These are phyloP conservation scores for Hycleus cichorii DNA, from an alignment of 1,140 invertebrate species.

Conservation along the genomic window DNA sequence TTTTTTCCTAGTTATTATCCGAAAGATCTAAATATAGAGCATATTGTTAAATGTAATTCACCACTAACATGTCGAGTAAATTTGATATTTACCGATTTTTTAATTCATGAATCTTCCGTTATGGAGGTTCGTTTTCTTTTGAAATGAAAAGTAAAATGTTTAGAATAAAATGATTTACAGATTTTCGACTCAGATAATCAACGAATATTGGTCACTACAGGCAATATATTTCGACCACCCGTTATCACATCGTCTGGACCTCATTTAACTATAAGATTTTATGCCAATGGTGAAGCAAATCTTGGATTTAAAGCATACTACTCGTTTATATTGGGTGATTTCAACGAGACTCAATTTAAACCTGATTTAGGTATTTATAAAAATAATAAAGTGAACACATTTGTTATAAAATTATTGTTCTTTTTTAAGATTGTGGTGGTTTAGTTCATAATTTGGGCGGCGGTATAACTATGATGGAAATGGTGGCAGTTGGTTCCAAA, in stretches of 20 bases:
- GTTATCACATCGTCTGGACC: conserved; percentile 59
- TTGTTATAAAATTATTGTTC: no score
- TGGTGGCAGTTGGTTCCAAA: conserved; percentile 54
- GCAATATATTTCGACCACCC: conserved; percentile 60
- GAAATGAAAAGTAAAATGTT: conserved; percentile 1
- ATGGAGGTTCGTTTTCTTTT: conserved; percentile 49
- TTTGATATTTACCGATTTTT: conserved; percentile 63
- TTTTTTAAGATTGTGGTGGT: conserved; percentile 57
- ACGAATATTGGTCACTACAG: conserved; percentile 58
- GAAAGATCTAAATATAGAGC: conserved; percentile 59
- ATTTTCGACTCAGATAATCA: conserved; percentile 65
- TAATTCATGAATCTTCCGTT: conserved; percentile 57
- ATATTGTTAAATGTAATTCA: conserved; percentile 52
- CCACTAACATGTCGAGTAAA: conserved; percentile 51
- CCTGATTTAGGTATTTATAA: conserved; percentile 48
- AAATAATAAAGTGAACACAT: no score
- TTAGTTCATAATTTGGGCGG: conserved; percentile 65
- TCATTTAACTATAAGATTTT: conserved; percentile 57
- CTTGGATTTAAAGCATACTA: conserved; percentile 63
- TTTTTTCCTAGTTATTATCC: conserved; percentile 66
- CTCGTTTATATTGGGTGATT: conserved; percentile 51
- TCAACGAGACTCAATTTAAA: conserved; percentile 47
- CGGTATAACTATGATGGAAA: conserved; percentile 71
- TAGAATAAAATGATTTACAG: conserved; percentile 37
- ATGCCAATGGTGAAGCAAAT: conserved; percentile 62